Percentiles rank a stretch among this genome's conserved stretches.
Conservation (phyloP, 2,797 vertebrate species). For the Pelochelys cantorii region DNA sequence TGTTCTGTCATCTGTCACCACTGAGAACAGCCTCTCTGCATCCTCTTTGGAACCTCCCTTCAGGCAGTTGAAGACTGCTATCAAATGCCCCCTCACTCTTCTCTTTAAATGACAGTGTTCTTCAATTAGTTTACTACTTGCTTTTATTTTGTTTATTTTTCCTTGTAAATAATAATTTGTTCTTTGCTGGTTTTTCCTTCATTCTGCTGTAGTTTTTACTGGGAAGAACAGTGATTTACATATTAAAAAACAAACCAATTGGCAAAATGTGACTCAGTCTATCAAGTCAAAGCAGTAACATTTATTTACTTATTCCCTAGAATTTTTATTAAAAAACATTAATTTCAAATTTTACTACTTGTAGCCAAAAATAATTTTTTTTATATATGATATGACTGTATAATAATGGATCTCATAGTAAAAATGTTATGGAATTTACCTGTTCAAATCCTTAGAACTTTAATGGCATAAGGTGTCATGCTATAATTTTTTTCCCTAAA, state of each 20-base stretch:
- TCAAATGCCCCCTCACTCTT: too few relatives aligned
- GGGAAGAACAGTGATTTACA: background rate
- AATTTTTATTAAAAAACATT: background rate
- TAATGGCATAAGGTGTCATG: background rate
- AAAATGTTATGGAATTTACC: background rate
- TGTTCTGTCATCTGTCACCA: too few relatives aligned
- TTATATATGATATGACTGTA: background rate
- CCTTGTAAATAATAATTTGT: background rate
- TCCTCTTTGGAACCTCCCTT: too few relatives aligned
- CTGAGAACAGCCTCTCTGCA: too few relatives aligned
- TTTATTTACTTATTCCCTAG: background rate
- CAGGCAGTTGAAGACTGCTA: too few relatives aligned
- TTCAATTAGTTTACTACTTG: background rate
- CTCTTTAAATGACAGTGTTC: background rate
- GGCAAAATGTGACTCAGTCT: background rate
- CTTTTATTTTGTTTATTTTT: background rate
- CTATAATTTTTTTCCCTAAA: background rate
- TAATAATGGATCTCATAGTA: background rate
- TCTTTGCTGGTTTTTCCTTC: background rate
- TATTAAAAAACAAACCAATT: background rate
- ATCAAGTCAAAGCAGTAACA: background rate
- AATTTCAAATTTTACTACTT: background rate
- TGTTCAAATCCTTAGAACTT: background rate
- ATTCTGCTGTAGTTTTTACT: background rate
- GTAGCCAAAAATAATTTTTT: background rate